These are phyloP conservation scores for Phyllostomus hastatus DNA, from an alignment of 2,113 vertebrate genomes.

Conservation along the genomic window DNA sequence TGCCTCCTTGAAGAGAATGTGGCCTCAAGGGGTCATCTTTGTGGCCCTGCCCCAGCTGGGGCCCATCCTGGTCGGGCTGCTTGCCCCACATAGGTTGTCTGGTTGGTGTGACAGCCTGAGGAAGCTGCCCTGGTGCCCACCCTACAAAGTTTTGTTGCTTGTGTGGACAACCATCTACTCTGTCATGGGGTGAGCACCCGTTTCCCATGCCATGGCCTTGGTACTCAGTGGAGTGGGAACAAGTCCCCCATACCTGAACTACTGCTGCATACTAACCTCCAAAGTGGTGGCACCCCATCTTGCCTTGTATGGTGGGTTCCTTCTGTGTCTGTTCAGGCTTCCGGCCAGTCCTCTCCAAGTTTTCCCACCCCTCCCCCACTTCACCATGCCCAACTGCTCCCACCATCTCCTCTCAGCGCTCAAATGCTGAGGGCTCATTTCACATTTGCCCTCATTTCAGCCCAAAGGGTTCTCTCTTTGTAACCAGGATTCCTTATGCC, in stretches of 20 bases:
- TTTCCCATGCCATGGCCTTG: not conserved
- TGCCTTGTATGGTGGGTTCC: not conserved
- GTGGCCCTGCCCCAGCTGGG: constrained; percentile 89
- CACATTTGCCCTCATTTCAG: not conserved
- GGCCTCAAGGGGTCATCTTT: constrained; percentile 84
- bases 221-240: not conserved
- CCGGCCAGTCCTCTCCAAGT: not conserved
- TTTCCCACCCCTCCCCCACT: not conserved
- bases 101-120: constrained; percentile 85
- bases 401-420: not conserved
- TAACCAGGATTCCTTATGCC: not conserved
- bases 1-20: constrained; percentile 78
- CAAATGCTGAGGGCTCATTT: not conserved
- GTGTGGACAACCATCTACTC: constrained; percentile 89
- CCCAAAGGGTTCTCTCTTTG: not conserved
- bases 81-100: constrained; percentile 80
- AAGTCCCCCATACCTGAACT: not conserved
- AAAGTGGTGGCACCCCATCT: not conserved
- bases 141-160: constrained; percentile 83
- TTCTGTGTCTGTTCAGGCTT: not conserved
- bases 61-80: constrained; percentile 83
- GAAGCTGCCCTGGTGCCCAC: constrained; percentile 88
- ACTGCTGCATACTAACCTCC: not conserved
- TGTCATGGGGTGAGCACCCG: constrained; percentile 86
- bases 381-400: not conserved